A percentile compares a stretch with the other conserved stretches of the same genome.
phyloP scores from a whole-genome alignment of 2,888 invertebrate genomes.

The Campopleginae sp. region DNA sequence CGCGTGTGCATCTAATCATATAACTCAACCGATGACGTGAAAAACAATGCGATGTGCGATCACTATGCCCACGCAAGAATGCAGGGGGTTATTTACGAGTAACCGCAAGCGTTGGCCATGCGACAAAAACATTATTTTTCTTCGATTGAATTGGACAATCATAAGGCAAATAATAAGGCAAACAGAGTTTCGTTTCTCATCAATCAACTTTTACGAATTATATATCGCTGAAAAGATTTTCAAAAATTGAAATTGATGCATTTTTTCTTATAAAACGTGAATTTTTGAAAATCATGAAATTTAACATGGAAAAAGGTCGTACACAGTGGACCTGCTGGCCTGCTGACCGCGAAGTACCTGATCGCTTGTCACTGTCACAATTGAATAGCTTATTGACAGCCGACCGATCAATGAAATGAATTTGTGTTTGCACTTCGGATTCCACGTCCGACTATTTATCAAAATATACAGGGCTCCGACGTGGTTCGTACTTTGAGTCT shows the following conservation, averaged over 20 bases:
- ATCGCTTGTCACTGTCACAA: neutral
- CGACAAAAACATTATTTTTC: conserved; percentile 53
- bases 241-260: no score
- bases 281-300: no score
- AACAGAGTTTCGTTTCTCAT: neutral
- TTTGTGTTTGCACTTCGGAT: neutral
- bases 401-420: neutral
- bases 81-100: conserved; percentile 77
- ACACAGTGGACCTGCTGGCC: neutral
- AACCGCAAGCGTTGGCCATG: conserved; percentile 80
- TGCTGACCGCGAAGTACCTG: neutral
- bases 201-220: neutral
- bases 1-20: conserved; percentile 37
- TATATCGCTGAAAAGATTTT: no score
- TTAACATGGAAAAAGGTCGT: neutral
- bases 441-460: neutral
- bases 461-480: neutral
- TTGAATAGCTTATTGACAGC: neutral
- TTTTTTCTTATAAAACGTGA: no score
- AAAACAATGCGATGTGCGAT: conserved; percentile 74
- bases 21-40: neutral
- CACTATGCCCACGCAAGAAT: conserved; percentile 72
- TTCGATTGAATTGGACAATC: neutral
- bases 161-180: neutral
- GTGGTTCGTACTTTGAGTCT: neutral